These are phyloP conservation scores for Toxotes chatareus DNA, from an alignment of 2,113 vertebrate species.

Conservation along the genomic window DNA sequence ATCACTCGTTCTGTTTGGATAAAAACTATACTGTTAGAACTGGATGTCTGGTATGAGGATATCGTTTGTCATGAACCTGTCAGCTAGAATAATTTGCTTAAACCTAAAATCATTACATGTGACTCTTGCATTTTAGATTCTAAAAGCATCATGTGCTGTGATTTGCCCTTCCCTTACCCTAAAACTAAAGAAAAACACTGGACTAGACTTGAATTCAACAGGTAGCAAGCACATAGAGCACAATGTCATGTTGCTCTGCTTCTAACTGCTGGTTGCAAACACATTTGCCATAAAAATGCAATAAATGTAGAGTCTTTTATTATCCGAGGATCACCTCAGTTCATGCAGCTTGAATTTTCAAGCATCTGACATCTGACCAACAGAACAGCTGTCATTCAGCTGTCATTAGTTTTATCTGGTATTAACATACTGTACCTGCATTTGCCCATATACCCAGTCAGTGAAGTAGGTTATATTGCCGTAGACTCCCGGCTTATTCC, in stretches of 20 bases:
- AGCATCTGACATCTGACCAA: not conserved
- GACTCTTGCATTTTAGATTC: not conserved
- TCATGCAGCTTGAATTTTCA: too few relatives aligned
- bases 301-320: not conserved
- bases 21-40: not conserved
- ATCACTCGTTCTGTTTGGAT: slow-evolving; percentile 53
- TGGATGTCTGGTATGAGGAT: not conserved
- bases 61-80: not conserved
- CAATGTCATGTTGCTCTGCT: not conserved
- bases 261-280: not conserved
- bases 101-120: not conserved
- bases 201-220: not conserved
- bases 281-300: not conserved
- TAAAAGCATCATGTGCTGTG: not conserved
- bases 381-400: too few relatives aligned
- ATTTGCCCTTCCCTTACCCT: too few relatives aligned
- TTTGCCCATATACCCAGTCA: slow-evolving; percentile 89
- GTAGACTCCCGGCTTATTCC: slow-evolving; percentile 90
- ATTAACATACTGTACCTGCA: slow-evolving; percentile 92
- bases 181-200: too few relatives aligned
- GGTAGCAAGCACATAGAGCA: not conserved
- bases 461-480: slow-evolving; percentile 87
- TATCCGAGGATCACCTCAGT: not conserved
- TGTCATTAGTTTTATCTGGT: too few relatives aligned
- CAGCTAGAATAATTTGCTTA: not conserved